phyloP scores from a whole-genome alignment of 2,113 vertebrate species.

The Bujurquina vittata region DNA sequence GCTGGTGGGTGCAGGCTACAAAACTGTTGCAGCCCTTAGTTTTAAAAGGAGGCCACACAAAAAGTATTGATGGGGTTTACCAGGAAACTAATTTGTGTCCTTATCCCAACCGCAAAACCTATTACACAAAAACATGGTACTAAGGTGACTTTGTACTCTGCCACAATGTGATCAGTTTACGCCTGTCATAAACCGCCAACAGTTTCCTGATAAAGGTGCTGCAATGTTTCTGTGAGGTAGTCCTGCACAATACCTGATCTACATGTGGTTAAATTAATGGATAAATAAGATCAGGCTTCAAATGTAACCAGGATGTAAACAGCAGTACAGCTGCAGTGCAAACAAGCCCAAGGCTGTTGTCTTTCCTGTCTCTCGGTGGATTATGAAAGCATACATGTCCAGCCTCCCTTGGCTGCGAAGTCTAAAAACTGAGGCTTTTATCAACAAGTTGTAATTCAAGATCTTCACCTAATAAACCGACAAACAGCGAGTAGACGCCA shows the following conservation, averaged over 20 bases:
- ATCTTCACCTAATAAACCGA: neutral
- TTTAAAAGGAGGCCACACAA: neutral
- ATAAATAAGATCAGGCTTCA: no score
- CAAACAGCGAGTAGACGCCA: neutral
- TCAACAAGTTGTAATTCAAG: neutral
- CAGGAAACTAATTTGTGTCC: neutral
- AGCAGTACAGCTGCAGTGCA: no score
- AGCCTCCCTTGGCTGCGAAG: accelerated
- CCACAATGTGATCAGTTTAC: no score
- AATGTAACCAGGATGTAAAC: no score
- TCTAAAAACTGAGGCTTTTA: neutral
- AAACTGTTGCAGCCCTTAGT: no score
- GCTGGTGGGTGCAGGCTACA: no score
- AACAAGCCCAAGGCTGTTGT: no score
- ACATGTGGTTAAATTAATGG: no score
- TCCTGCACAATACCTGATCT: neutral
- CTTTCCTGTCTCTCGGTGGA: no score
- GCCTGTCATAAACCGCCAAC: neutral
- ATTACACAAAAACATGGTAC: neutral
- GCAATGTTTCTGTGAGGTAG: neutral
- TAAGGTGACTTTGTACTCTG: neutral
- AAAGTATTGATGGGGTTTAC: neutral
- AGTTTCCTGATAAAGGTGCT: neutral
- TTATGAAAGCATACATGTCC: no score
- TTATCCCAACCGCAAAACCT: no score